Conservation (phyloP, 2,888 invertebrate genomes). For the Mythimna lalbum region DNA sequence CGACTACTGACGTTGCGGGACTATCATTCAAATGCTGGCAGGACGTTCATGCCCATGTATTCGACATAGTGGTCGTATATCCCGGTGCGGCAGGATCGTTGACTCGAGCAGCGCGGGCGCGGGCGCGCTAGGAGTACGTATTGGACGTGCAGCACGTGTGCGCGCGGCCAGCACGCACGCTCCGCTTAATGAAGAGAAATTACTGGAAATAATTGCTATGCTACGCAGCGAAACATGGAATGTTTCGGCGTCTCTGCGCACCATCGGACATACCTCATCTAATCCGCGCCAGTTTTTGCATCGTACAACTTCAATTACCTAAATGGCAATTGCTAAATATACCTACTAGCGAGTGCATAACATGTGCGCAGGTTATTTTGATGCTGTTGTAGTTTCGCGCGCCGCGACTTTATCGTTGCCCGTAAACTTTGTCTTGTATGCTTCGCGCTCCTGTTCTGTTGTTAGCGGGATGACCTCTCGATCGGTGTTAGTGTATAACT, state of each 20-base stretch:
- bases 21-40: background rate
- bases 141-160: slow-evolving; percentile 52
- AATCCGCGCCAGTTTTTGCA: slow-evolving; percentile 20
- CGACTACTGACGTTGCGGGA: background rate
- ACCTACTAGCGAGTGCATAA: slow-evolving; percentile 16
- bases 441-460: slow-evolving; percentile 1
- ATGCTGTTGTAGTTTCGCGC: slow-evolving; percentile 27
- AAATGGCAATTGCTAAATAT: slow-evolving; percentile 39
- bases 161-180: slow-evolving; percentile 37
- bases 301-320: slow-evolving; percentile 29
- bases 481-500: slow-evolving; percentile 16
- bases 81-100: slow-evolving; percentile 47
- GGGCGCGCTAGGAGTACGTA: slow-evolving; percentile 6
- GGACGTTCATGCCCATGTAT: slow-evolving; percentile 2
- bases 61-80: slow-evolving; percentile 19
- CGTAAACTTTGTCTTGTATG: background rate
- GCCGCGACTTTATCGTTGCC: slow-evolving; percentile 19
- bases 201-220: slow-evolving; percentile 61
- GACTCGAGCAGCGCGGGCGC: slow-evolving; percentile 46
- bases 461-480: background rate
- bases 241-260: slow-evolving; percentile 57
- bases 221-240: slow-evolving; percentile 51
- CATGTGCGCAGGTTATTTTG: slow-evolving; percentile 33
- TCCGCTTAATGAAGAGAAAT: slow-evolving; percentile 68
- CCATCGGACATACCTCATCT: slow-evolving; percentile 41